These are phyloP conservation scores for Paramisgurnus dabryanus DNA, from an alignment of 2,113 vertebrate species.

Conservation along the genomic window DNA sequence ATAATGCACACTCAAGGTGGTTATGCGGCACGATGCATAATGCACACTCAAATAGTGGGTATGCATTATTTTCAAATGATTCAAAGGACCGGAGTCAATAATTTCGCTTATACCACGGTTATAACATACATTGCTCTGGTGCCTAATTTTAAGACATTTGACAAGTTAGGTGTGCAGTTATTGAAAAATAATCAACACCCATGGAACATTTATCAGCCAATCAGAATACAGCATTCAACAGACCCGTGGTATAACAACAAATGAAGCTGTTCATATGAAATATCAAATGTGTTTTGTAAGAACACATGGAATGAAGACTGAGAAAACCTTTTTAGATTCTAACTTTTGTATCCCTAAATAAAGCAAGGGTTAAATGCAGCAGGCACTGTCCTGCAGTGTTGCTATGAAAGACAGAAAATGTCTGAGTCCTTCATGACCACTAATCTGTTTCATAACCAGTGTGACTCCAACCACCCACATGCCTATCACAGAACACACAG, in stretches of 20 bases:
- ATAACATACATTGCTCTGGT: too few relatives aligned
- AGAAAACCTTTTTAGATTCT: background rate
- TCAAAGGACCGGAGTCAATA: too few relatives aligned
- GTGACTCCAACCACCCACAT: constrained; percentile 63
- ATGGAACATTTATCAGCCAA: too few relatives aligned
- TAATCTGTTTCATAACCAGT: constrained; percentile 54
- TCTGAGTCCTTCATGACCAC: constrained; percentile 43
- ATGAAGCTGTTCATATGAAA: constrained; percentile 32
- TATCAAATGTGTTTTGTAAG: constrained; percentile 9
- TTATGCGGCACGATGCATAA: too few relatives aligned
- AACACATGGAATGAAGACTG: constrained; percentile 3
- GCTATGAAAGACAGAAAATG: constrained; percentile 21
- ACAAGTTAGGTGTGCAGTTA: too few relatives aligned
- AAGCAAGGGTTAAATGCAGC: background rate
- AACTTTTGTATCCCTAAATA: background rate
- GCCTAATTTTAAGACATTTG: too few relatives aligned
- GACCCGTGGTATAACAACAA: background rate
- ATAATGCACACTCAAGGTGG: too few relatives aligned
- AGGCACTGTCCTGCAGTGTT: background rate
- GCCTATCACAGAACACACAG: constrained; percentile 48
- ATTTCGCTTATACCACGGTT: too few relatives aligned
- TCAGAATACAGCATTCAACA: too few relatives aligned
- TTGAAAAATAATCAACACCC: too few relatives aligned
- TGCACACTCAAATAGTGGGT: too few relatives aligned
- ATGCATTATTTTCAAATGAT: too few relatives aligned